Evolutionary conservation across 2,797 vertebrate species (phyloP), one percentile per base, ranked within the genome.

Genomic region (Poecilia wingei): DNA sequence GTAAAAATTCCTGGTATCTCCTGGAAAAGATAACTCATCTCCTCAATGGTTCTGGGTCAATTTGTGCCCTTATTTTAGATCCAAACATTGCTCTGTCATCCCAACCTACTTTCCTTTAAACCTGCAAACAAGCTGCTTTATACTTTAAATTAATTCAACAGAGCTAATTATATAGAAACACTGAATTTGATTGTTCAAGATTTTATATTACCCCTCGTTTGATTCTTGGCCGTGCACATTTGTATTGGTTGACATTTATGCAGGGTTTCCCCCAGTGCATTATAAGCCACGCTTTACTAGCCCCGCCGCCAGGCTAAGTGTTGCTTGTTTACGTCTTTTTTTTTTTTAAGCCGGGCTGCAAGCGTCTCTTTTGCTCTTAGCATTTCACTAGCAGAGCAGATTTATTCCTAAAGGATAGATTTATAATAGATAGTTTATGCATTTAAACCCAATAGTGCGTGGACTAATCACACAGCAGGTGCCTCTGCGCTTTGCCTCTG

Each of bases 51-150:
- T 66, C 33, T 66, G 36, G 33, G 33, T 66, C 16, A 61, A 31
- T 61, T 61, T 61, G 28, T 61, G 16, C 59, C 28, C 59, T 61
- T 66, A 66, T 36, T 66, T 36, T 39, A 66, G 18, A 66, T 66
- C 14, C 61, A 66, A 66, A 66, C 61, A 66, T 66, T 66, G 61
- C 61, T 61, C 59, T 33, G n/a, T 31, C n/a, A 59, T 59, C 55
- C 10, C 55, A 31, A 31, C 59, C 59, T 61, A 33, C 59, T 36
- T 66, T 66, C 7, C 18, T 39, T 66, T 18, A 66, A 9, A 66
- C 18, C 61, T 4, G 33, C 13, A 36, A 66, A 3, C 61, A 66
- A 39, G 20, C 33, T 66, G 61, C 28, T 20, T 36, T 66, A 3
- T 31, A 36, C 31, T 66, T 39, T 9, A 3, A 22, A 39, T 39